A percentile compares a stretch with the other conserved stretches of the same genome.
phyloP scores from a whole-genome alignment of 2,797 vertebrate genomes.

The Darevskia mixta region DNA sequence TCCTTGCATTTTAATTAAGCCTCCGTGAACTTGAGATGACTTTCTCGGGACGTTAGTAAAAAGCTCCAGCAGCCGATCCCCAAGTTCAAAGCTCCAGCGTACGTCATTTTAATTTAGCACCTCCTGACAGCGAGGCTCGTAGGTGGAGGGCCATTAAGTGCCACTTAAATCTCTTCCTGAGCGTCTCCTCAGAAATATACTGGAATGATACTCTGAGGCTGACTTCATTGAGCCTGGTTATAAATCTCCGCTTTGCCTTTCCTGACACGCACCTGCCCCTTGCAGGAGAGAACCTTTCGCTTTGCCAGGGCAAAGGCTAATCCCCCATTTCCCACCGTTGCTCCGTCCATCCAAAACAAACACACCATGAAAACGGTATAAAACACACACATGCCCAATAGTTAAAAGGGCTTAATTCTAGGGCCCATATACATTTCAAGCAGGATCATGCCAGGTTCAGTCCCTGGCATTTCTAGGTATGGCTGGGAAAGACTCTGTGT shows the following conservation, averaged over 20 bases:
- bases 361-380: not conserved
- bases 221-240: slow-evolving; percentile 67
- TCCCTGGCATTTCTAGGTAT: too few relatives aligned
- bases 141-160: slow-evolving; percentile 73
- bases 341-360: not conserved
- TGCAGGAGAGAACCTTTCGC: not conserved
- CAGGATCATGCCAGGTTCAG: too few relatives aligned
- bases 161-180: slow-evolving; percentile 78
- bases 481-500: too few relatives aligned
- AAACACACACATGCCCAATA: not conserved
- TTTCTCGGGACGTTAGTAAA: slow-evolving; percentile 32
- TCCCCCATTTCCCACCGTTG: not conserved
- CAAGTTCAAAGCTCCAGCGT: slow-evolving; percentile 72
- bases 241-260: slow-evolving; percentile 64
- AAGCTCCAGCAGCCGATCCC: slow-evolving; percentile 50
- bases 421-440: too few relatives aligned
- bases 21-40: slow-evolving; percentile 47
- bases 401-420: not conserved
- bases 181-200: slow-evolving; percentile 69
- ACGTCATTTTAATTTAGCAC: slow-evolving; percentile 78
- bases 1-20: slow-evolving; percentile 5
- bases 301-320: not conserved
- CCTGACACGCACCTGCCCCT: slow-evolving; percentile 37
- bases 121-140: slow-evolving; percentile 67
- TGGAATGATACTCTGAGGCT: slow-evolving; percentile 64